Base-by-base conservation (phyloP, 2,888 invertebrate genomes). In the Hirtodrosophila alboralis region DNA sequence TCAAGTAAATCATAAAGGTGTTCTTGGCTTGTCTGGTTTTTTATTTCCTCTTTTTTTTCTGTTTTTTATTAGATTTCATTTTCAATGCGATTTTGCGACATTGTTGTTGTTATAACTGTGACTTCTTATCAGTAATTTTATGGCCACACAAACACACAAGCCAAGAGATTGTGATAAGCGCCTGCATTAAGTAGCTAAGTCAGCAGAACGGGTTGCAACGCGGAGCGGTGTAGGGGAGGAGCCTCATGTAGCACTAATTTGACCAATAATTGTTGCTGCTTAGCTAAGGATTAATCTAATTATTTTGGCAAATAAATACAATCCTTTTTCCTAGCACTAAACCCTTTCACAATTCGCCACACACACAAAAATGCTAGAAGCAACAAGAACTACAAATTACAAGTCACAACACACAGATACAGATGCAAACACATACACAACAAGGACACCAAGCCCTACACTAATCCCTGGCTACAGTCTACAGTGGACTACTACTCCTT, bases 281-380 rank as follows among this genome's bases (percentile, higher is more conserved):
- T 53, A 59, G 33, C 47, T 75, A 67, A 73, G 90, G 90, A 88
- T 89, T 83, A 88, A 88, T 87, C 88, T 89, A 89, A 89, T 89
- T 81, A 89, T 87, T 89, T 89, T 89, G 49, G 61, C 77, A 87
- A 89, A 89, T 87, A 81, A 86, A 77, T 60, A 33, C 76, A 83
- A 79, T 62, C 80, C 76, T 75, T 78, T 59, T 47, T 41, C 21
- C 21, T 37, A 45, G 31, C 31, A 41, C 26, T 14, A 37, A 66
- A 69, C 70, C 79, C 77, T 61, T 76, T 56, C 53, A 21, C 38
- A 41, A 80, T 85, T 73, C 76, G 84, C 70, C 16, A 83, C 81
- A 71, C 57, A 13, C 3, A 47, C 26, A 13, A 40, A 23, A 10
- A 18, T 18, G 18, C 14, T 18, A n/a, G 14, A 3, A 16, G 3